Evolutionary conservation across 2,888 invertebrate species (phyloP).

Genomic region (Linyphia triangularis): DNA sequence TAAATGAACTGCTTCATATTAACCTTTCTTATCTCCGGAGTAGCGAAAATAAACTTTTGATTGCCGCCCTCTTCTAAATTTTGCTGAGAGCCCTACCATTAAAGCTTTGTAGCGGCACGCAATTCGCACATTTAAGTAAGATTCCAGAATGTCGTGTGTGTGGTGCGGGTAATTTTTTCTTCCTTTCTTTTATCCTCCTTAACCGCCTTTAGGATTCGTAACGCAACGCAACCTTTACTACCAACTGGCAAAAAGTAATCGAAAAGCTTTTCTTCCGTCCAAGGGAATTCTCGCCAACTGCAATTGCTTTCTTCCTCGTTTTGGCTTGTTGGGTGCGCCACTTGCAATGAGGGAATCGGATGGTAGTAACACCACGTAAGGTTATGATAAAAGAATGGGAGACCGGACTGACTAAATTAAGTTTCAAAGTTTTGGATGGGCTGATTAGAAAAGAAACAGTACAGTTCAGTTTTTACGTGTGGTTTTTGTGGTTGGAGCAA

Average conservation of each 20-base stretch:
- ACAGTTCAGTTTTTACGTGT: constrained; percentile 10
- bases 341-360: not conserved
- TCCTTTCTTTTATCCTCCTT: constrained; percentile 37
- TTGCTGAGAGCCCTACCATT: constrained; percentile 56
- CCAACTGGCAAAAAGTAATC: constrained; percentile 62
- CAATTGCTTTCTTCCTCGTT: constrained; percentile 23
- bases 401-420: not conserved
- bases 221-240: constrained; percentile 60
- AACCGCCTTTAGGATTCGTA: constrained; percentile 57
- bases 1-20: constrained; percentile 54
- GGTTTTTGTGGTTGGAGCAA: constrained; percentile 7
- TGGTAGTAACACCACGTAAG: not conserved
- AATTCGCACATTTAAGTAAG: constrained; percentile 70
- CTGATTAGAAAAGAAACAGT: not conserved
- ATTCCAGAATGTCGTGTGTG: constrained; percentile 63
- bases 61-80: constrained; percentile 50
- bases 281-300: constrained; percentile 22
- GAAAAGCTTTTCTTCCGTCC: constrained; percentile 30
- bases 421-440: not conserved
- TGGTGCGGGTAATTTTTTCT: constrained; percentile 27
- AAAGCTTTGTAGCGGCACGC: constrained; percentile 53
- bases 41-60: constrained; percentile 57
- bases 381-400: not conserved
- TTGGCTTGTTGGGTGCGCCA: constrained; percentile 20
- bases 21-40: constrained; percentile 47